Percentiles rank a stretch among this genome's conserved stretches.
phyloP scores from a whole-genome alignment of 53 echinoderm and acorn worm genomes.

The Mesocentrotus franciscanus region DNA sequence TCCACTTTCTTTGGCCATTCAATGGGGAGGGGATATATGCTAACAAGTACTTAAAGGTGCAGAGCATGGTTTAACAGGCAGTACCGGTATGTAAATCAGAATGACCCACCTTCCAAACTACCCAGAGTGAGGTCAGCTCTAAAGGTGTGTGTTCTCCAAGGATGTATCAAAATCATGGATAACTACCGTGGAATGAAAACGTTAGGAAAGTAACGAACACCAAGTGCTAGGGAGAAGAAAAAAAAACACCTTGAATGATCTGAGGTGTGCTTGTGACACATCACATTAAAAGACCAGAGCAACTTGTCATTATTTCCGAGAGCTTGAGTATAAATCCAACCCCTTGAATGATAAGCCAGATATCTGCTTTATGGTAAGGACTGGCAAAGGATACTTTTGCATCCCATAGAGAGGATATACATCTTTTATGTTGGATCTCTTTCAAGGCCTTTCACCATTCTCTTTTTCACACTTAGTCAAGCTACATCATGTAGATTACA shows the following conservation, averaged over 20 bases:
- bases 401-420: background rate
- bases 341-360: background rate
- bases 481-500: too few species aligned
- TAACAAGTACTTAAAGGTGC: too few species aligned
- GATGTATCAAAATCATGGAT: too few species aligned
- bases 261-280: background rate
- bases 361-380: background rate
- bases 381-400: background rate
- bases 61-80: too few species aligned
- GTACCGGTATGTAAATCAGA: too few species aligned
- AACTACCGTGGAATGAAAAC: background rate
- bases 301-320: background rate
- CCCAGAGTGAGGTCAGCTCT: too few species aligned
- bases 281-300: background rate
- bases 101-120: too few species aligned
- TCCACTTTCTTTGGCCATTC: too few species aligned
- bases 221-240: background rate
- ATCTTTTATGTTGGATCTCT: background rate
- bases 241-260: background rate
- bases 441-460: slow-evolving; percentile 19
- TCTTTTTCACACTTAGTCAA: background rate
- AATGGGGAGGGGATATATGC: too few species aligned
- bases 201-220: background rate
- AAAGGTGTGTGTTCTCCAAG: too few species aligned
- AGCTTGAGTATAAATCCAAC: background rate